Evolutionary conservation across 2,888 invertebrate genomes (phyloP).

Genomic region (Parascotia fuliginaria): DNA sequence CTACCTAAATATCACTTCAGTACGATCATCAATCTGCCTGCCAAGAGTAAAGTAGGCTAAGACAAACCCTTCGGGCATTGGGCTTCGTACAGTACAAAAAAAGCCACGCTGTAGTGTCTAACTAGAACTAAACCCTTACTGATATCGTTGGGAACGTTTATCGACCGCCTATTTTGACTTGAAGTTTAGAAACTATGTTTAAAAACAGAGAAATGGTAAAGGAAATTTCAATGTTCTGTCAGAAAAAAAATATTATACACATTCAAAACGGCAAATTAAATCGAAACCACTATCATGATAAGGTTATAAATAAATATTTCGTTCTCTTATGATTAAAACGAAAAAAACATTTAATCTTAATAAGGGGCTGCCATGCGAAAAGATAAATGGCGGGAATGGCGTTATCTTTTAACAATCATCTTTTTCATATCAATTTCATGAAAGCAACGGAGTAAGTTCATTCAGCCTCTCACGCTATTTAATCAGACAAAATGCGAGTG

Average conservation of each 20-base stretch:
- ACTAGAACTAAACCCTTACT: no score
- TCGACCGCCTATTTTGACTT: no score
- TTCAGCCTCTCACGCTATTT: slow-evolving; percentile 50
- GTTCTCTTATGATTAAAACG: slow-evolving; percentile 36
- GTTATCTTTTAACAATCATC: slow-evolving; percentile 49
- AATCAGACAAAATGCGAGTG: slow-evolving; percentile 51
- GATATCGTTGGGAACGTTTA: no score
- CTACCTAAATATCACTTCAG: no score
- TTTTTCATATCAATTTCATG: slow-evolving; percentile 49
- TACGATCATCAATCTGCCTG: no score
- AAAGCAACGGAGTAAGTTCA: slow-evolving; percentile 45
- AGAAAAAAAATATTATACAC: background rate
- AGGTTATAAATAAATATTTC: slow-evolving; percentile 28
- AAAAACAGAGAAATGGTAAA: background rate
- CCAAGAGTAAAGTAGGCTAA: no score
- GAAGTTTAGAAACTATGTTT: no score
- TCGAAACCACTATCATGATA: slow-evolving; percentile 13
- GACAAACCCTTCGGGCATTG: no score
- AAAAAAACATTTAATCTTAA: slow-evolving; percentile 43
- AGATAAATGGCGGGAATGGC: slow-evolving; percentile 41
- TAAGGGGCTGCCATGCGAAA: slow-evolving; percentile 39
- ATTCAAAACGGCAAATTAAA: background rate
- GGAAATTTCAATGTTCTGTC: background rate
- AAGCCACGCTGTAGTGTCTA: no score
- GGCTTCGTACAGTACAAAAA: no score